Base-by-base conservation (phyloP, 2,113 vertebrate genomes). In the Amphiprion ocellaris region DNA sequence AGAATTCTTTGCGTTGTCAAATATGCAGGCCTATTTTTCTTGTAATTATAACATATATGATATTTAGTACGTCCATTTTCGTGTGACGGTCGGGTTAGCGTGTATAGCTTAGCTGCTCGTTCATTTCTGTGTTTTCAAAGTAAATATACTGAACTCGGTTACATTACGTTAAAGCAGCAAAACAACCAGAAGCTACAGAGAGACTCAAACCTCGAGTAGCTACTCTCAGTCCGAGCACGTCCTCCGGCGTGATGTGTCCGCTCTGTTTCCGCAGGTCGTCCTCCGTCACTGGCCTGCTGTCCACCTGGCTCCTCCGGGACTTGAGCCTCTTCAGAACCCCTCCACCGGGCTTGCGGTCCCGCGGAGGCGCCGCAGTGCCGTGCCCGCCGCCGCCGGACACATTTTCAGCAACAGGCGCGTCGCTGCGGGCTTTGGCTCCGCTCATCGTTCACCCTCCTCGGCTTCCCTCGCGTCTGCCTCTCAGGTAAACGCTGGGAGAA, bases 321-420 rank as follows among this genome's bases (percentile, higher is more conserved):
- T 96, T 95, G 56, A 97, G 94, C 56, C 96, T 92, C 85, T 96
- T 95, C 69, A 97, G 93, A 39, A 96, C 93, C 8, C 95, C 95
- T 63, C 93, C 93, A 23, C 90, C 82, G 4, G 95, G 72, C 87
- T 95, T 96, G 47, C 90, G 89, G 41, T 92, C 92, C 81, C 90
- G 83, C 58, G 78, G 23, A 23, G 85, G 69, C 56, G 85, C 90
- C 46, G 80, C 81, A 10, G 83, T 33, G 69, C 84, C 5, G 80
- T 83, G 84, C 2, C 83, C 88, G 66, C 87, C 61, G 71, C 87
- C 61, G 73, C 86, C 56, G 93, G 82, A 84, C 92, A 87, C 94
- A 67, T 90, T 92, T 33, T 93, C 91, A 49, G 93, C 90, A 84
- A 94, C 94, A 85, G 91, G 87, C 71, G 91, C 84, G 84, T 95